These are phyloP conservation scores for Pentalonia nigronervosa DNA, from an alignment of 1,140 invertebrate genomes.

Conservation along the genomic window DNA sequence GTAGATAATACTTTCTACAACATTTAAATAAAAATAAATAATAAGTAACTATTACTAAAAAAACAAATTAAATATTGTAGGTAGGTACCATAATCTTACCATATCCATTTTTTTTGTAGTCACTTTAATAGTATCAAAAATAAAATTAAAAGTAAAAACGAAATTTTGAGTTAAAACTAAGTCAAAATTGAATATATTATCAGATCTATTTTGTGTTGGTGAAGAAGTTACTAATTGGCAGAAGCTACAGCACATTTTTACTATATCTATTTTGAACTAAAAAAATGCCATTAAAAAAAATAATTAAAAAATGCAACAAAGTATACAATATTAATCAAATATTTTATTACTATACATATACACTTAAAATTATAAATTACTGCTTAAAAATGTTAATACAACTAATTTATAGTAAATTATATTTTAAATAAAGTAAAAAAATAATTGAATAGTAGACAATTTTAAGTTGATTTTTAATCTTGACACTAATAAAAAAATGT, in stretches of 20 bases:
- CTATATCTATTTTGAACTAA: conserved; percentile 47
- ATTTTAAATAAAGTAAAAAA: background rate
- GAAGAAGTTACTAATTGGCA: background rate
- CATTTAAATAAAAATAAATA: background rate
- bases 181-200: background rate
- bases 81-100: conserved; percentile 2
- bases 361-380: background rate
- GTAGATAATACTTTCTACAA: conserved; percentile 42
- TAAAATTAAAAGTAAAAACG: conserved; percentile 21
- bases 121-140: conserved; percentile 34
- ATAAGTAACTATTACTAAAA: too few relatives aligned
- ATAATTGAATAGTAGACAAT: too few relatives aligned
- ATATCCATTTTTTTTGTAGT: conserved; percentile 31
- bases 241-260: conserved; percentile 31
- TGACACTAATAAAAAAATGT: too few relatives aligned
- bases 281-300: background rate
- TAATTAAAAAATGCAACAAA: background rate
- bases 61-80: conserved; percentile 1
- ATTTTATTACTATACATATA: background rate
- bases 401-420: background rate
- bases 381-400: background rate
- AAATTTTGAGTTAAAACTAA: background rate
- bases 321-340: background rate
- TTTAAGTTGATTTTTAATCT: too few relatives aligned
- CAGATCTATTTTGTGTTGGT: background rate